These are phyloP conservation scores for Sciaenops ocellatus DNA, from an alignment of 2,797 vertebrate species.

Conservation along the genomic window DNA sequence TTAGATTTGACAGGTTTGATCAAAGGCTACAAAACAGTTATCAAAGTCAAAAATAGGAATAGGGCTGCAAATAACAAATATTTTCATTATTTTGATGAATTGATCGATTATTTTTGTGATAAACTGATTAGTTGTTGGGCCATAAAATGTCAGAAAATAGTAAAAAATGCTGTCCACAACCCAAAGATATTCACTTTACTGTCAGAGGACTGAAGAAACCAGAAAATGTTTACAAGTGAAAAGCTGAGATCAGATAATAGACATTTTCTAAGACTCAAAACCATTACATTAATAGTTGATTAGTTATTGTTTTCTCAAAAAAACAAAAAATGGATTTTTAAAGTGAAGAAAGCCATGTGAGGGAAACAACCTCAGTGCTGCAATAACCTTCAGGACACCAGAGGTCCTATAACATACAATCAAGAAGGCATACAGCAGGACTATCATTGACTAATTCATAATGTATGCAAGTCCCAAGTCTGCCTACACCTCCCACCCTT, in stretches of 20 bases:
- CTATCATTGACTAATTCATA: neutral
- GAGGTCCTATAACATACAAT: neutral
- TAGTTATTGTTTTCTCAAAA: neutral
- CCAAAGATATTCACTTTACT: no score
- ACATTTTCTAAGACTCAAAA: no score
- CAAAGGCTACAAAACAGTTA: neutral
- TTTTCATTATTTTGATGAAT: no score
- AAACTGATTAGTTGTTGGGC: no score
- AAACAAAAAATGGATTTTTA: neutral
- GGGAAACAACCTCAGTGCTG: neutral
- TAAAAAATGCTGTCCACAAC: no score
- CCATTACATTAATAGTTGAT: no score
- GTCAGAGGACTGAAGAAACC: no score
- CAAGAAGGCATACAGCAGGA: neutral
- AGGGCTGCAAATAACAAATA: no score
- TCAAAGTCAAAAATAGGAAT: neutral
- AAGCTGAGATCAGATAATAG: no score
- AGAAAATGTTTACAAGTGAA: no score
- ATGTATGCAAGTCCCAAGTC: neutral
- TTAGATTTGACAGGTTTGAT: slow-evolving; percentile 15
- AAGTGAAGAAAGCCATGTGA: neutral
- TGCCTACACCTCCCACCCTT: neutral
- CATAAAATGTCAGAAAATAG: no score
- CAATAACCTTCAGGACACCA: slow-evolving; percentile 7
- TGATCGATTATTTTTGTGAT: no score